These are phyloP conservation scores for Phalacrocorax pelagicus DNA, from an alignment of 2,113 vertebrate species.

Conservation along the genomic window DNA sequence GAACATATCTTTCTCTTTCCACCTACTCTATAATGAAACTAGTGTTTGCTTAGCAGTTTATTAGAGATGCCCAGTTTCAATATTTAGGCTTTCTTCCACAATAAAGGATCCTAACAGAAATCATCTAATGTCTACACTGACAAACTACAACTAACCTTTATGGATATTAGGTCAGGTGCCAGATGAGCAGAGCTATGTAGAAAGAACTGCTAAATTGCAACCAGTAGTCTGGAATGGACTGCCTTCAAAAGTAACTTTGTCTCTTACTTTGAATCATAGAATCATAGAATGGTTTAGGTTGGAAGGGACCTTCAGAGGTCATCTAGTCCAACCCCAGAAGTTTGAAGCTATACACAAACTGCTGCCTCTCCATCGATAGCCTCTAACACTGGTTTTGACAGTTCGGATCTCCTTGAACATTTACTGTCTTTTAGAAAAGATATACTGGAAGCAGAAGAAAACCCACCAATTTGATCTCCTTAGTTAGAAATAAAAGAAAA, in stretches of 20 bases:
- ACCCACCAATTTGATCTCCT: neutral
- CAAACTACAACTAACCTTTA: constrained; percentile 7
- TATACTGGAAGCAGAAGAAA: neutral
- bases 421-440: neutral
- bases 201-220: constrained; percentile 17
- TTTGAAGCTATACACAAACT: neutral
- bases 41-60: constrained; percentile 35
- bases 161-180: neutral
- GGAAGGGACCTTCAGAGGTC: no score
- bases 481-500: neutral
- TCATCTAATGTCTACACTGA: neutral
- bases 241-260: neutral
- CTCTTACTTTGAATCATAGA: neutral
- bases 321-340: no score
- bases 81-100: constrained; percentile 16
- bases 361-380: neutral
- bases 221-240: neutral
- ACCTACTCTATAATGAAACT: neutral
- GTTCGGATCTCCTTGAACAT: neutral
- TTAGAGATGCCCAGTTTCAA: constrained; percentile 12
- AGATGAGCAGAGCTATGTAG: constrained; percentile 13
- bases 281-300: no score
- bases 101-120: neutral
- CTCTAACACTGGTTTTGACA: neutral
- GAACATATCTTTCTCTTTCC: constrained; percentile 10